Conservation (phyloP, 35 echinoderm and acorn worm genomes). For the Heliocidaris tuberculata region DNA sequence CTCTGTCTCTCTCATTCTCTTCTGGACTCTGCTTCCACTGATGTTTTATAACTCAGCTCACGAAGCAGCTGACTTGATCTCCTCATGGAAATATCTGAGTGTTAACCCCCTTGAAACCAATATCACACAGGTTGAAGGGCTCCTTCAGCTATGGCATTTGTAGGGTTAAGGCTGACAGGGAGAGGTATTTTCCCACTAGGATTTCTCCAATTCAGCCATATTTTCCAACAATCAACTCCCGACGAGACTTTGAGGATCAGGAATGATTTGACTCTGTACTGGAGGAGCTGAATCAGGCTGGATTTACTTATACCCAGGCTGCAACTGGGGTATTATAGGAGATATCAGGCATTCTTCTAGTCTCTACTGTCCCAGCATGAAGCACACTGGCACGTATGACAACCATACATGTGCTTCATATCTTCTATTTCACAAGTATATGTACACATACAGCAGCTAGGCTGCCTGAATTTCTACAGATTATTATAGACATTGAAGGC, state of each 20-base stretch:
- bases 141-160: not conserved
- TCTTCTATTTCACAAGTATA: not conserved
- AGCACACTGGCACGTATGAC: not conserved
- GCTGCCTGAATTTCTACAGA: too few relatives aligned
- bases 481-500: too few relatives aligned
- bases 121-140: not conserved
- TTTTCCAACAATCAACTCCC: conserved; percentile 16
- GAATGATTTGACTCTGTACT: not conserved
- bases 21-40: not conserved
- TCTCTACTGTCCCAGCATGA: not conserved
- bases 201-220: conserved; percentile 9
- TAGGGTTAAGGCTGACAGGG: not conserved
- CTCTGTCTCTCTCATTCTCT: not conserved
- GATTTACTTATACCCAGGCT: not conserved
- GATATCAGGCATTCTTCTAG: not conserved
- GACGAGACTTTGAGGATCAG: not conserved
- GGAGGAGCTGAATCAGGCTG: not conserved
- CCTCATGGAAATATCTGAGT: not conserved
- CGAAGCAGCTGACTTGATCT: not conserved
- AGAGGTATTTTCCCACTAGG: not conserved
- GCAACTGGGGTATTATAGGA: not conserved
- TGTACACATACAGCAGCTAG: not conserved
- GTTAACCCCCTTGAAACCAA: not conserved
- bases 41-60: not conserved
- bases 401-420: not conserved